Evolutionary conservation across 2,797 vertebrate species (phyloP).

Genomic region (Falco rusticolus): DNA sequence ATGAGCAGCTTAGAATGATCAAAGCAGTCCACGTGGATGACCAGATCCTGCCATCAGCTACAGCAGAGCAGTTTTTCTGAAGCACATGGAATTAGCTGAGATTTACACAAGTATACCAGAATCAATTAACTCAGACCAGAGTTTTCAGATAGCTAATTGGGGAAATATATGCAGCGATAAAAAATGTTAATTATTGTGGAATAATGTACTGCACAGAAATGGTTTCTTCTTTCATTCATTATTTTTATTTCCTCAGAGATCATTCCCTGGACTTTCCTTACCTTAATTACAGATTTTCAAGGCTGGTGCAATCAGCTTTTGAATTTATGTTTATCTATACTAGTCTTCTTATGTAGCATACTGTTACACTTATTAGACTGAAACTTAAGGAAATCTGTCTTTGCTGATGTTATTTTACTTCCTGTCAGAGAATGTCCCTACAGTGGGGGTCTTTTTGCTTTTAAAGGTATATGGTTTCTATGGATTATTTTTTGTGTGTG

Average conservation of each 20-base stretch:
- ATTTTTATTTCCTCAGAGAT: slow-evolving; percentile 59
- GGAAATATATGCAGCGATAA: slow-evolving; percentile 28
- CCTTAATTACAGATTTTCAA: slow-evolving; percentile 50
- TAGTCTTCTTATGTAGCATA: neutral
- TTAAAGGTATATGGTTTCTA: neutral
- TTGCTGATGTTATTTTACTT: neutral
- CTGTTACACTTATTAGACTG: neutral
- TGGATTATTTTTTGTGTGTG: neutral
- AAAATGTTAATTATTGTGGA: slow-evolving; percentile 53
- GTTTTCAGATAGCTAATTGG: slow-evolving; percentile 37
- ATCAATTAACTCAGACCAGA: slow-evolving; percentile 26
- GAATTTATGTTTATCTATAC: slow-evolving; percentile 11
- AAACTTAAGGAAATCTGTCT: neutral
- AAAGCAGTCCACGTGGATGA: neutral
- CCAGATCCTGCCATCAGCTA: neutral
- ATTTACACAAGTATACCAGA: slow-evolving; percentile 40
- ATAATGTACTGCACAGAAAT: slow-evolving; percentile 43
- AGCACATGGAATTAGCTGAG: slow-evolving; percentile 16
- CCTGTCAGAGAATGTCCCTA: neutral
- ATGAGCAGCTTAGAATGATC: neutral
- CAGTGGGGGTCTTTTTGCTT: neutral
- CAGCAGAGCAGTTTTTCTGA: neutral
- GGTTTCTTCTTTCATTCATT: slow-evolving; percentile 33
- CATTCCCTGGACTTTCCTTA: neutral
- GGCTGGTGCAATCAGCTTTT: neutral